Conservation (phyloP, 2,888 invertebrate genomes). For the Subacronicta megacephala region DNA sequence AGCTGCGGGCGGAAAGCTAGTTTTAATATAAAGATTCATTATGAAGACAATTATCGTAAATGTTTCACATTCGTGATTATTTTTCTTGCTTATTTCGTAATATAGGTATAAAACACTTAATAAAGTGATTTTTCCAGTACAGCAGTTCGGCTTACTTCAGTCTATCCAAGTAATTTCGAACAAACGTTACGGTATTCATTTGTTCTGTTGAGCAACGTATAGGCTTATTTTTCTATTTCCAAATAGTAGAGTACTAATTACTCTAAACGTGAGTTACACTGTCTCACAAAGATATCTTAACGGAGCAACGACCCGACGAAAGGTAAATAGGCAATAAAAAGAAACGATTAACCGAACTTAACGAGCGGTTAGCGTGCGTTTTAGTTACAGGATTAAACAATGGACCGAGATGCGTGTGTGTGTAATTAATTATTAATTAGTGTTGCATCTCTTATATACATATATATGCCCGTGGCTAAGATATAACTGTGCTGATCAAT, state of each 20-base stretch:
- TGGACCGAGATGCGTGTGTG: slow-evolving; percentile 10
- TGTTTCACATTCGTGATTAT: too few species aligned
- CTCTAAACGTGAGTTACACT: slow-evolving; percentile 19
- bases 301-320: slow-evolving; percentile 43
- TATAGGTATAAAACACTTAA: too few species aligned
- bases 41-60: too few species aligned
- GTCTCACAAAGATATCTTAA: slow-evolving; percentile 31
- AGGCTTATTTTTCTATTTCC: slow-evolving; percentile 5
- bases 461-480: too few species aligned
- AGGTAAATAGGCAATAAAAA: slow-evolving; percentile 66
- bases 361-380: slow-evolving; percentile 57
- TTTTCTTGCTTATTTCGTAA: too few species aligned
- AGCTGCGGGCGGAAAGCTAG: too few species aligned
- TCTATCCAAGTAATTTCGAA: too few species aligned
- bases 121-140: too few species aligned
- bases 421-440: slow-evolving; percentile 12
- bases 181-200: too few species aligned
- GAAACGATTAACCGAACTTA: slow-evolving; percentile 59
- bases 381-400: slow-evolving; percentile 28
- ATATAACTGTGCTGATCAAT: too few species aligned
- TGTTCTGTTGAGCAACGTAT: background rate
- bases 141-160: too few species aligned
- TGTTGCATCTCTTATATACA: slow-evolving; percentile 23
- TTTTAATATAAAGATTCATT: too few species aligned
- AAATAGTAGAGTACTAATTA: slow-evolving; percentile 27